Base-by-base conservation (phyloP, 2,888 invertebrate genomes). In the Diploptera punctata region DNA sequence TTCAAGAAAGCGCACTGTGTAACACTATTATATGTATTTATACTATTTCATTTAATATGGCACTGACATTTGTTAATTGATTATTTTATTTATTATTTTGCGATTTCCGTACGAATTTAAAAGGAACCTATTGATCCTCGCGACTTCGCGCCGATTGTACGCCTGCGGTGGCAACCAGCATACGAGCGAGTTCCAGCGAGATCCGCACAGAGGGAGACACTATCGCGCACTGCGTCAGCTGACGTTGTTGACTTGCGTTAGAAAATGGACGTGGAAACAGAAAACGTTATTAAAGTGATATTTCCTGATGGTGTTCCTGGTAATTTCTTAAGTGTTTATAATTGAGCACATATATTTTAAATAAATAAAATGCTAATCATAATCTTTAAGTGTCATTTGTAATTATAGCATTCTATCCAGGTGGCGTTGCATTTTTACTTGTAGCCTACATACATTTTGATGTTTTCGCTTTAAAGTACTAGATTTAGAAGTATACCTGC, bases 261-360 rank as follows among this genome's bases (percentile, higher is more conserved):
- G 38, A 78, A 73, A 75, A 86, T 85, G 85, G 84, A 84, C 75
- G 78, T 83, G 57, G 86, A 86, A 78, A 82, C 83, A 13, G 83
- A 83, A 74, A 84, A 83, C 79, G 81, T 87, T 71, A 81, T 85
- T 69, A 83, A 86, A 76, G 79, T 86, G 67, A 79, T 87, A 68
- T 87, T 86, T 79, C 84, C 86, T 16, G 80, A 84, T 75, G 49
- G 84, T 71, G 80, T 84, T 76, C 82, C 84, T 80, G 84, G 87
- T 87, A 77, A 77, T 69, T 49, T 26, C 1, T n/a, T n/a, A n/a
- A 38, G 4, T 67, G 43, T 19, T 33, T 38, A 18, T 33, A 43
- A 44, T n/a, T 67, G 19, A 44, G 9, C n/a, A 16, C 16, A 26
- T 21, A 16, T 5, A n/a, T n/a, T n/a, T n/a, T n/a, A n/a, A n/a